A percentile compares a stretch with the other conserved stretches of the same genome.
Evolutionary conservation across 2,797 vertebrate genomes (phyloP).

Genomic region (Sebastes flavidus): DNA sequence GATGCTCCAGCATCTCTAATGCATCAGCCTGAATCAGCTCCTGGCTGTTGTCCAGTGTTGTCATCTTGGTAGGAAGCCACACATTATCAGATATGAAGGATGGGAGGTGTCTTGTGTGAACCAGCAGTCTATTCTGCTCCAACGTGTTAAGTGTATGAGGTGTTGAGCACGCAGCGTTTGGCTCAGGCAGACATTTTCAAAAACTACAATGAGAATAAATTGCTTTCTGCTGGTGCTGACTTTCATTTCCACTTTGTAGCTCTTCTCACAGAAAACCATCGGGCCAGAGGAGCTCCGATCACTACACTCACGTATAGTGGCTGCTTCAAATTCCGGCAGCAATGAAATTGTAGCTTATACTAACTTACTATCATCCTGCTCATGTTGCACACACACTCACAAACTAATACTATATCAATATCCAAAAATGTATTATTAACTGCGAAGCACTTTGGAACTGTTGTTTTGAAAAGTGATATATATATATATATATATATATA

Average conservation of each 20-base stretch:
- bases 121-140: not conserved
- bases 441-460: no score
- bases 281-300: not conserved
- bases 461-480: no score
- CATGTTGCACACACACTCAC: not conserved
- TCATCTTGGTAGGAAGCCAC: not conserved
- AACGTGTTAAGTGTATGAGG: not conserved
- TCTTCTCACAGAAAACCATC: not conserved
- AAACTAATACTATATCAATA: not conserved
- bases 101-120: not conserved
- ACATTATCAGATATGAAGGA: not conserved
- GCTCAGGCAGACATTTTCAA: not conserved
- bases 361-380: not conserved
- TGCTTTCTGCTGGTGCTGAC: not conserved
- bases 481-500: no score
- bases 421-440: no score
- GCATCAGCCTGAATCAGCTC: not conserved
- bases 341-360: not conserved
- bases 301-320: not conserved
- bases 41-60: not conserved
- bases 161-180: not conserved
- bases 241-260: not conserved
- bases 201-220: not conserved
- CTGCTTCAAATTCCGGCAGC: not conserved
- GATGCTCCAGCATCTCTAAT: not conserved